Evolutionary conservation across 2,888 invertebrate genomes (phyloP).

Genomic region (Drosophila phalerata): DNA sequence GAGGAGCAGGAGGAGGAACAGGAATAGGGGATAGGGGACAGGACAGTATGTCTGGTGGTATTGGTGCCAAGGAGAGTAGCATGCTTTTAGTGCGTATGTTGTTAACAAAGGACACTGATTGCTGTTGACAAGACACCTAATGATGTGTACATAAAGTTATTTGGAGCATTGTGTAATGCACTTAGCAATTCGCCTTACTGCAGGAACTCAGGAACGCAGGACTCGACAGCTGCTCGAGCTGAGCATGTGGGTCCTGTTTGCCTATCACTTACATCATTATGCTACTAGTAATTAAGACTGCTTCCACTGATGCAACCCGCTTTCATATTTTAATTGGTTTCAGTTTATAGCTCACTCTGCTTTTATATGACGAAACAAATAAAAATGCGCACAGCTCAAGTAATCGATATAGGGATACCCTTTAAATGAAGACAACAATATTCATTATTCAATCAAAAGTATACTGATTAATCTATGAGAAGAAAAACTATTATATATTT

Average conservation of each 20-base stretch:
- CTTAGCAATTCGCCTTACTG: conserved; percentile 41
- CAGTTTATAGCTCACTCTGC: conserved; percentile 25
- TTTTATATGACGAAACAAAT: conserved; percentile 29
- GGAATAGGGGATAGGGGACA: neutral
- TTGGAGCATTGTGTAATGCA: conserved; percentile 60
- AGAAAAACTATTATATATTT: neutral
- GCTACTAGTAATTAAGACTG: conserved; percentile 41
- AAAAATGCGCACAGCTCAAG: neutral
- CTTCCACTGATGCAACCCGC: conserved; percentile 30
- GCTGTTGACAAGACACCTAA: conserved; percentile 69
- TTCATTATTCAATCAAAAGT: no score
- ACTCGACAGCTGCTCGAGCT: neutral
- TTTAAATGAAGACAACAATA: neutral
- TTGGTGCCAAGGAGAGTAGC: conserved; percentile 26
- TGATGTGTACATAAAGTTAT: conserved; percentile 67
- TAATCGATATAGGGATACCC: neutral
- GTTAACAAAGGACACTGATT: conserved; percentile 74
- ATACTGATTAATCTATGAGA: neutral
- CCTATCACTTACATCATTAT: conserved; percentile 55
- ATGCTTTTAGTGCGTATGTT: conserved; percentile 59
- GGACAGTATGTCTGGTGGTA: neutral
- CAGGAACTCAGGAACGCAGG: neutral
- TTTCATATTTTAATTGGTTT: conserved; percentile 58
- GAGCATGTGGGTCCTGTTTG: conserved; percentile 13
- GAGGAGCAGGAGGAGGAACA: neutral